Percentiles rank a stretch among this genome's conserved stretches.
These are phyloP conservation scores for Chiloscyllium punctatum DNA, from an alignment of 2,797 vertebrate genomes.

Conservation along the genomic window DNA sequence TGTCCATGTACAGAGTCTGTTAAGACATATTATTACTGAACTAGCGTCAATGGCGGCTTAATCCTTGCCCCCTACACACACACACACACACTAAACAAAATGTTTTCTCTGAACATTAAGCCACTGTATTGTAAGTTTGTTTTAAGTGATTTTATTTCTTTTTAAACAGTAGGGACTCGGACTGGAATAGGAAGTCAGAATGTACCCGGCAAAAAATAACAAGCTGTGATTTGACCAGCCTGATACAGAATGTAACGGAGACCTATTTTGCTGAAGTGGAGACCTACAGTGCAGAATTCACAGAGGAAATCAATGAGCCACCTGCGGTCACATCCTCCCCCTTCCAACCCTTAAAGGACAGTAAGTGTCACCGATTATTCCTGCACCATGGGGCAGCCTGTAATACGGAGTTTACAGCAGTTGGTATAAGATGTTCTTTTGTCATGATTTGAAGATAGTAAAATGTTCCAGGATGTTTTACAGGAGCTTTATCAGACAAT, in stretches of 20 bases:
- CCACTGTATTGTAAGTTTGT: not conserved
- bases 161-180: constrained; percentile 50
- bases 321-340: constrained; percentile 51
- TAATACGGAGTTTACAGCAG: not conserved
- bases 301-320: constrained; percentile 50
- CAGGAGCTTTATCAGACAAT: not conserved
- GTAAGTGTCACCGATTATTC: constrained; percentile 59
- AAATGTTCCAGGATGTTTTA: not conserved
- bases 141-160: not conserved
- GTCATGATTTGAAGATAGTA: not conserved
- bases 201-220: constrained; percentile 60
- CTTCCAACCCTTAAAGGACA: constrained; percentile 77
- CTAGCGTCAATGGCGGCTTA: not conserved
- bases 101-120: not conserved
- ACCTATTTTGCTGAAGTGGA: constrained; percentile 67
- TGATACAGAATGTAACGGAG: constrained; percentile 51
- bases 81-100: not conserved
- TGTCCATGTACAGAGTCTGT: not conserved
- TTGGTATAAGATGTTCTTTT: not conserved
- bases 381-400: too few relatives aligned
- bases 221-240: constrained; percentile 72
- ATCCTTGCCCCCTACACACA: not conserved
- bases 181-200: constrained; percentile 50
- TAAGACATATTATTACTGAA: not conserved
- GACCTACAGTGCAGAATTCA: constrained; percentile 44